Conservation (phyloP, 2,797 vertebrate species). For the Anguilla megastoma region DNA sequence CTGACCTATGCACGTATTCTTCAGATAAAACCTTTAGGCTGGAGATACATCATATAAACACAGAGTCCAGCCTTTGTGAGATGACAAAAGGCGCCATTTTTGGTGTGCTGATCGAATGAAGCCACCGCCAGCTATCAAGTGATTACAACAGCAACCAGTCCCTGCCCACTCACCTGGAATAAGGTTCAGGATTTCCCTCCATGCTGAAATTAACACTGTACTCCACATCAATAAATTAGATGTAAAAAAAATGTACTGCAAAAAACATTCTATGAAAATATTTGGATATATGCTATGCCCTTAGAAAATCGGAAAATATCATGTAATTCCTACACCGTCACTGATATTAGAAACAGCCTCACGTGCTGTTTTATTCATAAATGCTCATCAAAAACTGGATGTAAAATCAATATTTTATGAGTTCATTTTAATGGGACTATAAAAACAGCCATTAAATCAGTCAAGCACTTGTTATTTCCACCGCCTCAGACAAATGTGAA, state of each 20-base stretch:
- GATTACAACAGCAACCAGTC: not conserved
- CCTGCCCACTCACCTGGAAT: too few relatives aligned
- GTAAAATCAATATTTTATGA: constrained; percentile 12
- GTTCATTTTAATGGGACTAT: constrained; percentile 1
- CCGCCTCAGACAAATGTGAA: not conserved
- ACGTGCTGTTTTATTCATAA: not conserved
- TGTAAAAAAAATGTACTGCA: not conserved
- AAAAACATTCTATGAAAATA: constrained; percentile 24
- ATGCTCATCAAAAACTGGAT: constrained; percentile 14
- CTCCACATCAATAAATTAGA: not conserved
- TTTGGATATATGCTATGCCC: constrained; percentile 8
- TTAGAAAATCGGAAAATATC: not conserved
- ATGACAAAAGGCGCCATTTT: too few relatives aligned
- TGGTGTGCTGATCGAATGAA: not conserved
- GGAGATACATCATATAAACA: too few relatives aligned
- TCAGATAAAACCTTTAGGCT: not conserved
- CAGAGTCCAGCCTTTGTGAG: too few relatives aligned
- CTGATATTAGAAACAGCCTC: not conserved
- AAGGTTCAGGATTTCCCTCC: not conserved
- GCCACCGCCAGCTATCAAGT: not conserved
- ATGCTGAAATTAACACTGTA: not conserved
- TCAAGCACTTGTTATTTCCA: constrained; percentile 14
- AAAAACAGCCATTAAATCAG: constrained; percentile 2
- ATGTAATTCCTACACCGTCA: not conserved
- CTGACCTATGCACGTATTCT: not conserved